A percentile compares a stretch with the other conserved stretches of the same genome.
Conservation (phyloP, 1,140 invertebrate species). For the Colletes latitarsis region DNA sequence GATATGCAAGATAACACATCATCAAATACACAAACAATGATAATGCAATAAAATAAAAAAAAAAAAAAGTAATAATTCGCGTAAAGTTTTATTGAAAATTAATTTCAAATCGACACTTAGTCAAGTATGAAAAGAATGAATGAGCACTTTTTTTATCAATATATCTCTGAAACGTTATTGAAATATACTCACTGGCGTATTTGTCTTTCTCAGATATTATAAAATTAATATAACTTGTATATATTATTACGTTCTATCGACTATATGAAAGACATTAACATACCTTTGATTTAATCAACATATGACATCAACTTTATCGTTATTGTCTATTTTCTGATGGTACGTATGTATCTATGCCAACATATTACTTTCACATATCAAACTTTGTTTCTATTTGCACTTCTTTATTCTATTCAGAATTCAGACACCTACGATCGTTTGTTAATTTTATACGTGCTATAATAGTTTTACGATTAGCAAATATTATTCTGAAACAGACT, state of each 20-base stretch:
- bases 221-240: constrained; percentile 10
- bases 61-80: not conserved
- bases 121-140: not conserved
- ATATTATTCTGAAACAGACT: not conserved
- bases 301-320: not conserved
- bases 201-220: not conserved
- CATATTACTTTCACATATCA: not conserved
- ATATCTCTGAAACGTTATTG: not conserved
- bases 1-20: not conserved
- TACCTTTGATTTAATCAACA: not conserved
- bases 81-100: not conserved
- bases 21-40: not conserved
- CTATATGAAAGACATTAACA: not conserved
- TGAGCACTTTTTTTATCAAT: not conserved
- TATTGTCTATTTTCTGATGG: not conserved
- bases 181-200: not conserved
- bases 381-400: not conserved
- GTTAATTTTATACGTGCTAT: not conserved
- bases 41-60: constrained; percentile 1
- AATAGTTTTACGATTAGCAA: not conserved
- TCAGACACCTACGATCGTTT: not conserved
- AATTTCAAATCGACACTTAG: not conserved
- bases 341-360: not conserved
- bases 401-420: not conserved
- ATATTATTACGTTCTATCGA: constrained; percentile 10